These are phyloP conservation scores for Protodeltote pygarga DNA, from an alignment of 2,888 invertebrate genomes.

Conservation along the genomic window DNA sequence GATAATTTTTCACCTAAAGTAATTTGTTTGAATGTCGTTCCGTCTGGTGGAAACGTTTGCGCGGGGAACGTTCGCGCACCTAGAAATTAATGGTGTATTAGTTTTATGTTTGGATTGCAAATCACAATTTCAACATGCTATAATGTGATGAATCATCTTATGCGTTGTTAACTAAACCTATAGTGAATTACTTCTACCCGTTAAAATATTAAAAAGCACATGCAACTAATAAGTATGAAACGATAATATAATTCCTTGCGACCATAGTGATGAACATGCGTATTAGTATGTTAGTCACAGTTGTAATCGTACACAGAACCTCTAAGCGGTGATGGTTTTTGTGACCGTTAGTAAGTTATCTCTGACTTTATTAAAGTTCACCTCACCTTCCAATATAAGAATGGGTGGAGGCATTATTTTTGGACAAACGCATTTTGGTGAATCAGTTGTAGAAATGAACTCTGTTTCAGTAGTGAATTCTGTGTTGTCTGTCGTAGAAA, in stretches of 20 bases:
- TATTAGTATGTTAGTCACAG: constrained; percentile 71
- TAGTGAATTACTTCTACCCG: constrained; percentile 27
- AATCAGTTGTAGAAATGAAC: constrained; percentile 59
- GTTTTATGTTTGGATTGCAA: constrained; percentile 20
- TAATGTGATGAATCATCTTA: constrained; percentile 66
- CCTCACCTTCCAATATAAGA: constrained; percentile 95
- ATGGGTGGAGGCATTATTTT: constrained; percentile 88
- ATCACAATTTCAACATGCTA: constrained; percentile 56
- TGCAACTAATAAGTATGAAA: constrained; percentile 59
- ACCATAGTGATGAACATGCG: constrained; percentile 59
- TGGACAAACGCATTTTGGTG: constrained; percentile 75
- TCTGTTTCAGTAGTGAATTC: constrained; percentile 60
- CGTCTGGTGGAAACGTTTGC: constrained; percentile 96
- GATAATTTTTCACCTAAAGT: constrained; percentile 94
- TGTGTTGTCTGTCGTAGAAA: constrained; percentile 44
- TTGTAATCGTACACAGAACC: constrained; percentile 50
- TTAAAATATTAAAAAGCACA: constrained; percentile 50
- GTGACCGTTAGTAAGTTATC: constrained; percentile 81
- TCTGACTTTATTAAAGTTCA: constrained; percentile 67
- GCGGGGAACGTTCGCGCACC: constrained; percentile 96
- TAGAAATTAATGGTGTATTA: constrained; percentile 69
- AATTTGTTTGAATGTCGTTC: constrained; percentile 96
- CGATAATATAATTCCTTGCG: constrained; percentile 35
- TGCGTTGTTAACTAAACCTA: constrained; percentile 23
- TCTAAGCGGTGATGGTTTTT: constrained; percentile 64